Conservation (phyloP, 2,113 vertebrate genomes). For the Percina caprodes region DNA sequence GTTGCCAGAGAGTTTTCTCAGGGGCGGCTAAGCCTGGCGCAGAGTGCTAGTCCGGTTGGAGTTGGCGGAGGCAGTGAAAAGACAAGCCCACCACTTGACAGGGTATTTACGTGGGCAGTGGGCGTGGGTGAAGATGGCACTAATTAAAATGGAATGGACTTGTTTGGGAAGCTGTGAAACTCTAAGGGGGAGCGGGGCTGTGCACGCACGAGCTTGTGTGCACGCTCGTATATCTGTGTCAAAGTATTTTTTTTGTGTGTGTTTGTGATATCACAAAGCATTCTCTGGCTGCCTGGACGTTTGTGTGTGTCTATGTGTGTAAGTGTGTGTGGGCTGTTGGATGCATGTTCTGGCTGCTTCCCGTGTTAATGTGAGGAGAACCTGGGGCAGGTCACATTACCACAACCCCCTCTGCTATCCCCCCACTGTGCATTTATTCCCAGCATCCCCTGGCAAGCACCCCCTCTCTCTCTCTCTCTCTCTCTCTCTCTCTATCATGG, state of each 20-base stretch:
- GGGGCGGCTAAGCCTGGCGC: slow-evolving; percentile 67
- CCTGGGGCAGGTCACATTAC: slow-evolving; percentile 87
- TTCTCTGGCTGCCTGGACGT: slow-evolving; percentile 54
- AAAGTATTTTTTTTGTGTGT: slow-evolving; percentile 36
- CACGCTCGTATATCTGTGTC: slow-evolving; percentile 30
- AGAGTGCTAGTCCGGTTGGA: slow-evolving; percentile 68
- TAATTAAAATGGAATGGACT: slow-evolving; percentile 87
- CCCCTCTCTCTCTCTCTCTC: slow-evolving; percentile 47
- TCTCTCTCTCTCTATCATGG: slow-evolving; percentile 78
- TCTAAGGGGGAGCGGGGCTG: slow-evolving; percentile 44
- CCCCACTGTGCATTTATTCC: slow-evolving; percentile 78
- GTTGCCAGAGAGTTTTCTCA: slow-evolving; percentile 80
- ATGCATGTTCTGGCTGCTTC: slow-evolving; percentile 81
- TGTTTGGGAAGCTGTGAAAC: slow-evolving; percentile 89
- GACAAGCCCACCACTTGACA: slow-evolving; percentile 78
- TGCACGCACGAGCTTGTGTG: slow-evolving; percentile 18
- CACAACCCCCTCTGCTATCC: slow-evolving; percentile 59
- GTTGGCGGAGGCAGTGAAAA: slow-evolving; percentile 78
- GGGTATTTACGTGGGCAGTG: slow-evolving; percentile 84
- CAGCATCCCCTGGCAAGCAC: slow-evolving; percentile 79
- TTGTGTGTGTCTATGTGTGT: slow-evolving; percentile 36
- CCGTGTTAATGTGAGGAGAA: slow-evolving; percentile 86
- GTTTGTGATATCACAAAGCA: slow-evolving; percentile 59
- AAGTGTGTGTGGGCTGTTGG: slow-evolving; percentile 79
- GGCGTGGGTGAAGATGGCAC: slow-evolving; percentile 83